Conservation (phyloP, 1,140 invertebrate genomes). For the Halotydeus destructor region DNA sequence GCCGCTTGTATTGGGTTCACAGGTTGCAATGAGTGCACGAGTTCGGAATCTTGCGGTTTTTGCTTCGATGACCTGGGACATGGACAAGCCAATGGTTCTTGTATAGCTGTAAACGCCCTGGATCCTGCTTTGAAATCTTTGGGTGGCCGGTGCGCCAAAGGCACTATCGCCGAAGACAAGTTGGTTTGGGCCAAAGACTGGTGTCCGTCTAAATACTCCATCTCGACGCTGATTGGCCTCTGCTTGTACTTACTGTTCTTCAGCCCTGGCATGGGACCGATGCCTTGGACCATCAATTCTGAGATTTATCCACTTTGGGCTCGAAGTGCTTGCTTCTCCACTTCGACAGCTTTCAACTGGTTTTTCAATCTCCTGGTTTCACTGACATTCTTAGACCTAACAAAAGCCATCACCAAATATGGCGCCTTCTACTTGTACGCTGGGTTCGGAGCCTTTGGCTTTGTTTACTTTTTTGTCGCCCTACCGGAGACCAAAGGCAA, state of each 20-base stretch:
- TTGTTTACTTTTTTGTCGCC: slow-evolving; percentile 28
- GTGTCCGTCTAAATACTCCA: slow-evolving; percentile 30
- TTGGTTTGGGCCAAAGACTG: slow-evolving; percentile 27
- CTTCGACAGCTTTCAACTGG: slow-evolving; percentile 38
- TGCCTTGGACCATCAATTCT: slow-evolving; percentile 43
- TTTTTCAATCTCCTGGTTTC: slow-evolving; percentile 35
- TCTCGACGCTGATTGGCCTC: slow-evolving; percentile 32
- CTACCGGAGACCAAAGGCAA: slow-evolving; percentile 35
- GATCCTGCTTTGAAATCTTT: too few species aligned
- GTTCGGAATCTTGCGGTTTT: slow-evolving; percentile 28
- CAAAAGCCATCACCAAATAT: slow-evolving; percentile 29
- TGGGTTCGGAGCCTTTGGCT: slow-evolving; percentile 27
- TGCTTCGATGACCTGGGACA: slow-evolving; percentile 23
- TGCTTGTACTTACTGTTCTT: slow-evolving; percentile 32
- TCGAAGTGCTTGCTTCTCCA: slow-evolving; percentile 31
- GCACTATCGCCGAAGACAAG: slow-evolving; percentile 2
- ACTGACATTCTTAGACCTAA: slow-evolving; percentile 35
- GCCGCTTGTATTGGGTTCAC: too few species aligned
- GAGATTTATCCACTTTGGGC: slow-evolving; percentile 43
- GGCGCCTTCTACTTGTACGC: slow-evolving; percentile 35
- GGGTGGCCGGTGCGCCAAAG: too few species aligned
- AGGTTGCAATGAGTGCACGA: slow-evolving; percentile 26
- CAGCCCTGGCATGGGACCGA: slow-evolving; percentile 37
- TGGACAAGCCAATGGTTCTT: background rate
- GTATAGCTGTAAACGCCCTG: too few species aligned